A percentile compares a stretch with the other conserved stretches of the same genome.
These are phyloP conservation scores for Erythrocercus mccallii DNA, from an alignment of 2,113 vertebrate species.

Conservation along the genomic window DNA sequence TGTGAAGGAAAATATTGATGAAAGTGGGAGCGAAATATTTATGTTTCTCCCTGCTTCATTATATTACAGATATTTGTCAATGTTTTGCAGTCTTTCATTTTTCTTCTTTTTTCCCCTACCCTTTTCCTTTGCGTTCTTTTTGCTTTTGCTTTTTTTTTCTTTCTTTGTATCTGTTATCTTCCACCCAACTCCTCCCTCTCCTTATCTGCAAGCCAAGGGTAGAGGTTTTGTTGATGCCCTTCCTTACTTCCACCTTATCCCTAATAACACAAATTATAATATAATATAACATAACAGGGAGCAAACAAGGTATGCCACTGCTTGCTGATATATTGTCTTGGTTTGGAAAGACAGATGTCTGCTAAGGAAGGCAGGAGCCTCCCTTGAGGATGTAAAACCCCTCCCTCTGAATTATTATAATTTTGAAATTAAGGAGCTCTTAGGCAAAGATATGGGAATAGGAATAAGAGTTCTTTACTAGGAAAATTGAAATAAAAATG, in stretches of 20 bases:
- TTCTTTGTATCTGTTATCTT: neutral
- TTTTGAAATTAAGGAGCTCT: neutral
- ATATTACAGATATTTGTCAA: neutral
- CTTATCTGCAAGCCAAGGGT: no score
- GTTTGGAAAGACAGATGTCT: neutral
- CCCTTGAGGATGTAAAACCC: neutral
- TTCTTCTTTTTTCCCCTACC: accelerated
- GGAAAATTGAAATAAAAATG: neutral
- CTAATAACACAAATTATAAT: neutral
- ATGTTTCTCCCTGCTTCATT: neutral
- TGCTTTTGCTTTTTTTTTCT: neutral
- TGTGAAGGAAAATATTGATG: neutral
- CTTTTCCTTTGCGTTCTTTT: neutral
- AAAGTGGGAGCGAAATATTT: neutral
- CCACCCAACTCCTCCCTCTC: neutral
- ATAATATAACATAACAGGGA: neutral
- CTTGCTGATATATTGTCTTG: neutral
- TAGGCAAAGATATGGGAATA: neutral
- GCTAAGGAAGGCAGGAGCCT: neutral
- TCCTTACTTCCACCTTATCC: neutral
- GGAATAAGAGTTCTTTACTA: neutral
- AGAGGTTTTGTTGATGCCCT: neutral
- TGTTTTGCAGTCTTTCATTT: neutral
- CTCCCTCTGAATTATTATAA: neutral
- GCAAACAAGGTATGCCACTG: neutral